Conservation (phyloP, 1,140 invertebrate species). For the Ladona fulva region DNA sequence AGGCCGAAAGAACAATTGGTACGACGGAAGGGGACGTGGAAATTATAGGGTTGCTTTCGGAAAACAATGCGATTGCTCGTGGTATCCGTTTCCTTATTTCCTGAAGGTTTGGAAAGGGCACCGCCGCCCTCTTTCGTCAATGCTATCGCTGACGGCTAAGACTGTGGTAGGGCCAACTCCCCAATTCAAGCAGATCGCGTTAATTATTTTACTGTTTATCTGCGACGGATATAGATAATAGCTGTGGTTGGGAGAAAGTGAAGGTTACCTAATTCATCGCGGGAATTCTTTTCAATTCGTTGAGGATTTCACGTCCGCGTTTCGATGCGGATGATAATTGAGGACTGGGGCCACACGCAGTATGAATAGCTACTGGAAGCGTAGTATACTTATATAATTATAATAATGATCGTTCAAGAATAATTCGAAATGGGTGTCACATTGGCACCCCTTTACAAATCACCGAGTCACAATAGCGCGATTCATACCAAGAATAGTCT, state of each 20-base stretch:
- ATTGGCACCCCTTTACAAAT: no score
- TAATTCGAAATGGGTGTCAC: no score
- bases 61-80: background rate
- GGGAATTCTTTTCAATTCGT: no score
- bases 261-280: no score
- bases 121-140: background rate
- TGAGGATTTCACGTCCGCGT: no score
- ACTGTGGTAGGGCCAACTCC: background rate
- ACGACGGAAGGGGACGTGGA: slow-evolving; percentile 1
- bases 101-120: background rate
- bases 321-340: no score
- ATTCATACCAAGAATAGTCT: no score
- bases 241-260: background rate
- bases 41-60: background rate
- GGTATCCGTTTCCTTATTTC: background rate
- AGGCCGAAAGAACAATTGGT: background rate
- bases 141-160: background rate
- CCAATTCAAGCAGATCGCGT: background rate
- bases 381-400: no score
- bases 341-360: no score
- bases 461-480: no score
- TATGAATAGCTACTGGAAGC: no score
- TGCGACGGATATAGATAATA: background rate
- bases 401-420: no score
- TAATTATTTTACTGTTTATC: slow-evolving; percentile 7